Evolutionary conservation across 2,113 vertebrate genomes (phyloP), one percentile per base, ranked within the genome.

Genomic region (Cettia cetti): DNA sequence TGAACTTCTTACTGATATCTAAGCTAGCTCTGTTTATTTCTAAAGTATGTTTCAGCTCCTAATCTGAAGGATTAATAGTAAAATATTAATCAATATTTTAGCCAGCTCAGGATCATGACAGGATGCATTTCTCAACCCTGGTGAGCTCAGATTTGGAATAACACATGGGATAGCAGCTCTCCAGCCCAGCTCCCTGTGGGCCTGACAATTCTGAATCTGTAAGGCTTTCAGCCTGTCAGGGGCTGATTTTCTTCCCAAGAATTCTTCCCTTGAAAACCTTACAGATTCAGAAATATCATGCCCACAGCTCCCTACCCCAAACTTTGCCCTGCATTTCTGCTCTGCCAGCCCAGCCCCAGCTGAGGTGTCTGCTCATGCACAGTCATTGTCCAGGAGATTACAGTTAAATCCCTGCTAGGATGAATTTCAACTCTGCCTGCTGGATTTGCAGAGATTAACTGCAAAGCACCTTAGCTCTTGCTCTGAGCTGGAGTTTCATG

Each of bases 371-470:
- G 59, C n/a, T 69, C 59, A 19, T 11, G 35, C 3, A 4, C 16
- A 28, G 70, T 18, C 75, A 45, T 7, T 80, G 92, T 45, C 66
- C 85, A 83, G 81, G 20, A 92, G 91, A 92, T 89, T 78, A 89
- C 23, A 35, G 47, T n/a, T 71, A 89, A 95, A 70, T 4, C 75
- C 75, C 65, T 56, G 59, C 1, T 2, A 78, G 92, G 53, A 19
- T 45, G 64, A 84, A 90, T 90, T 90, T 77, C 95, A 90, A 2
- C 92, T 47, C 84, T 44, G 44, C 60, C 94, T 92, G 78, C 66
- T 90, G 92, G 92, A 87, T 95, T 96, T 93, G 79, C 75, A 82
- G 85, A 61, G 94, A 88, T 96, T 88, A 94, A 35, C 83, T 45
- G 61, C 80, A 93, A 93, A 96, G 94, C 82, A 95, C 60, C 82